Base-by-base conservation (phyloP, 2,113 vertebrate species). In the Hemicordylus capensis region DNA sequence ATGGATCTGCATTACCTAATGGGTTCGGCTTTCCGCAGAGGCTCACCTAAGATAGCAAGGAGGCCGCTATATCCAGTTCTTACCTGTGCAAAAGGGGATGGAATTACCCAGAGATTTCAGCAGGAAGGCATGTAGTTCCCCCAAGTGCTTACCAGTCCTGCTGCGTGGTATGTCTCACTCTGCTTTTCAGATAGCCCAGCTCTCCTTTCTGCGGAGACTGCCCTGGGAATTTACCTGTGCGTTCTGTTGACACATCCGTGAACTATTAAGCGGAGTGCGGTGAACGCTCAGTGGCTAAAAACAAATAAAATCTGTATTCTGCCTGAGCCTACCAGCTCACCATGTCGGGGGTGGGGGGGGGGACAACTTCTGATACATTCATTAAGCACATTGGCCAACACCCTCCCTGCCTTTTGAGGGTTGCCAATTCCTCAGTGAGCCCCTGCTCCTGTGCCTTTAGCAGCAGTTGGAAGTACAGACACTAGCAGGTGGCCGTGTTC, bases 181-280 rank as follows among this genome's bases (percentile, higher is more conserved):
- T 72, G 7, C 19, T 31, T 17, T 28, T 31, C 20, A 12, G 34
- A 26, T 81, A 67, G 56, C 63, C n/a, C 28, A 66, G 31, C 37
- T 83, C 69, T 46, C 22, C 8, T 61, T 83, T 73, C 69, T 19
- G 6, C 17, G n/a, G 6, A n/a, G 51, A 6, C 44, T 17, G 69
- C 37, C 81, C 24, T 34, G 81, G 81, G 81, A 83, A 63, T 83
- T 74, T 61, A 83, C 81, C 81, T 63, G 28, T 8, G 20, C 26
- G 3, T 63, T 44, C 26, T 7, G 19, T 7, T 59, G 67, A 58
- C 26, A 11, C 14, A 44, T 82, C 51, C 22, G 2, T 17, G 14
- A 26, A 59, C 51, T 1, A 28, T 70, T 28, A 54, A 56, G 28
- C 22, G 17, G 28, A 17, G 66, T 22, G 17, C 26, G 11, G n/a